Evolutionary conservation across 1,140 invertebrate genomes (phyloP).

Genomic region (Spodoptera litura): DNA sequence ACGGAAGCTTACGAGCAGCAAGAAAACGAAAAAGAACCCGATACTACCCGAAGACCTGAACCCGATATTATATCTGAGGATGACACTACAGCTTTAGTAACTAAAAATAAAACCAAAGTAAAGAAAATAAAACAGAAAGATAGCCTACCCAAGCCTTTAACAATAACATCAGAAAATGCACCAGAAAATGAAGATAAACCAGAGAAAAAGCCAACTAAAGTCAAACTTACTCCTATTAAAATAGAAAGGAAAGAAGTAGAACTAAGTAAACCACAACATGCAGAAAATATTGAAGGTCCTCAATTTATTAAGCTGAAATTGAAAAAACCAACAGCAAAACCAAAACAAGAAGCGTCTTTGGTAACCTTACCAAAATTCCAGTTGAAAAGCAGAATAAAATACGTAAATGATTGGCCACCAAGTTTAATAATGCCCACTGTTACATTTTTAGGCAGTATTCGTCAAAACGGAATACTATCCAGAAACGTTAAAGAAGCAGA

Average conservation of each 20-base stretch:
- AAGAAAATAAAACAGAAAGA: slow-evolving; percentile 20
- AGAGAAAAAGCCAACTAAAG: slow-evolving; percentile 42
- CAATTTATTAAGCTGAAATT: slow-evolving; percentile 89
- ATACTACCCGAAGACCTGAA: neutral
- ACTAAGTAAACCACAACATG: slow-evolving; percentile 71
- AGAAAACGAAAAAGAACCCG: neutral
- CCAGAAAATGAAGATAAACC: slow-evolving; percentile 7
- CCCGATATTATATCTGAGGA: neutral
- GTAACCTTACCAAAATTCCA: slow-evolving; percentile 88
- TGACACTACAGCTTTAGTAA: neutral
- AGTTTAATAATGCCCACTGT: slow-evolving; percentile 85
- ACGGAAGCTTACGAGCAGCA: neutral
- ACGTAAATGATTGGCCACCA: slow-evolving; percentile 88
- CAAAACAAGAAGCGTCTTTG: slow-evolving; percentile 84
- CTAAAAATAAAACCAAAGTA: slow-evolving; percentile 5
- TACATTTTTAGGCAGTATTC: slow-evolving; percentile 84
- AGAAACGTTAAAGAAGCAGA: slow-evolving; percentile 90
- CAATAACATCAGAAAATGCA: neutral
- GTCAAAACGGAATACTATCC: slow-evolving; percentile 89
- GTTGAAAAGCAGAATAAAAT: slow-evolving; percentile 88
- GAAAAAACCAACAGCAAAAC: slow-evolving; percentile 86
- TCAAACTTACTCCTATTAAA: slow-evolving; percentile 73
- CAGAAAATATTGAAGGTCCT: slow-evolving; percentile 79
- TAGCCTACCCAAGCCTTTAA: neutral
- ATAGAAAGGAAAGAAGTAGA: slow-evolving; percentile 78